A percentile compares a stretch with the other conserved stretches of the same genome.
These are phyloP conservation scores for Drosophila mauritiana DNA, from an alignment of 1,140 invertebrate species.

Conservation along the genomic window DNA sequence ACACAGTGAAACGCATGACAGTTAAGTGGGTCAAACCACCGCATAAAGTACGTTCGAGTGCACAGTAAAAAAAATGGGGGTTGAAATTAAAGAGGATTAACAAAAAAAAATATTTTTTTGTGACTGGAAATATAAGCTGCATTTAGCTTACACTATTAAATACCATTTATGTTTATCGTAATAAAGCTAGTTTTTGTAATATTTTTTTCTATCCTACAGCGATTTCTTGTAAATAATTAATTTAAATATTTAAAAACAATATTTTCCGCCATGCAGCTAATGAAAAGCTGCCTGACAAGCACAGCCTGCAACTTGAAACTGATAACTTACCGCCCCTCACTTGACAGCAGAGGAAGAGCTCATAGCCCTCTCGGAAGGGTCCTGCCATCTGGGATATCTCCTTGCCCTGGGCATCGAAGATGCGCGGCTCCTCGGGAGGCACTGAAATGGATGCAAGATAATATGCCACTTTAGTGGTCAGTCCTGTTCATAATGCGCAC, in stretches of 20 bases:
- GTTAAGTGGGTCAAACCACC: constrained; percentile 39
- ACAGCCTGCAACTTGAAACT: background rate
- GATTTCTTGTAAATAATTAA: background rate
- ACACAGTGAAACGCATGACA: constrained; percentile 6
- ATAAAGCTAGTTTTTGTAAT: too few species aligned
- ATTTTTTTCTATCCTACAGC: too few species aligned
- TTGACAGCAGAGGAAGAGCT: constrained; percentile 92
- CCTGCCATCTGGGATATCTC: constrained; percentile 91
- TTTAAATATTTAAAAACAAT: background rate
- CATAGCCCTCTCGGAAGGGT: constrained; percentile 92
- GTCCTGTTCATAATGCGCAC: background rate
- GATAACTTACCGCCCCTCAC: constrained; percentile 91
- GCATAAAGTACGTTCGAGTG: constrained; percentile 1
- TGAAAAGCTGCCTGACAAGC: background rate
- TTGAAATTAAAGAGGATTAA: background rate
- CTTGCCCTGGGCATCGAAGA: constrained; percentile 92
- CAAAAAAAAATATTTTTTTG: background rate
- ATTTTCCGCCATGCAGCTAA: background rate
- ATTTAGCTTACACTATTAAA: too few species aligned
- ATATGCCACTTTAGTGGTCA: background rate
- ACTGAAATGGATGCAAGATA: constrained; percentile 86
- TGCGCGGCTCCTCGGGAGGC: constrained; percentile 90
- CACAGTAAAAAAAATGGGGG: background rate
- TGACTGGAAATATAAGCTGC: too few species aligned
- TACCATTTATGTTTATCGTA: too few species aligned